phyloP scores from a whole-genome alignment of 2,888 invertebrate species.

The Cecidostiba fungosa region DNA sequence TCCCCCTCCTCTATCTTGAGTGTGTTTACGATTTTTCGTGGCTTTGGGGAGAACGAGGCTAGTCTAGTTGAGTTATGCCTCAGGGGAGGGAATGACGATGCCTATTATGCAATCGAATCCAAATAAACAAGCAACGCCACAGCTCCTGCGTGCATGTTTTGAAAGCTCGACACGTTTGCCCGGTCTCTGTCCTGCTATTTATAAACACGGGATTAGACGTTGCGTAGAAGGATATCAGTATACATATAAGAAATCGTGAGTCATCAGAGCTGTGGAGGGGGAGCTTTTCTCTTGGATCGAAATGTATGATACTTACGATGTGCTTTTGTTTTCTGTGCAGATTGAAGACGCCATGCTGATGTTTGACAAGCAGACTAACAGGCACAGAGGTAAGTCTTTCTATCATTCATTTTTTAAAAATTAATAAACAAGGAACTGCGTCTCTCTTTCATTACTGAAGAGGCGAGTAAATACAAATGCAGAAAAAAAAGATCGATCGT shows the following conservation, averaged over 20 bases:
- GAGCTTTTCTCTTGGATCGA: neutral
- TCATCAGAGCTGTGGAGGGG: neutral
- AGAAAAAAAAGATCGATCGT: neutral
- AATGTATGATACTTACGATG: conserved; percentile 24
- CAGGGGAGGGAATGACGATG: conserved; percentile 29
- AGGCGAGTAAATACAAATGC: neutral
- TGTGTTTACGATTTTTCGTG: conserved; percentile 68
- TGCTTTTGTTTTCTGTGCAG: conserved; percentile 86
- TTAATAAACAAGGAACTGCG: neutral
- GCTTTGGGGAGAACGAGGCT: conserved; percentile 51
- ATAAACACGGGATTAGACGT: conserved; percentile 33
- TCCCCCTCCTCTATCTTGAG: conserved; percentile 27
- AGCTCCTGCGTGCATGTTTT: neutral
- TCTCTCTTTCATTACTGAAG: neutral
- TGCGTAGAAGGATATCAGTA: neutral
- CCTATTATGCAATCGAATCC: conserved; percentile 63
- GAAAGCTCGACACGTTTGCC: conserved; percentile 4
- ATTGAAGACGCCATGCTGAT: conserved; percentile 99
- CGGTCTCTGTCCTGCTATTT: conserved; percentile 16
- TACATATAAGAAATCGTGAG: neutral
- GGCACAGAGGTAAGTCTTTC: conserved; percentile 96
- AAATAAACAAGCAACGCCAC: conserved; percentile 62
- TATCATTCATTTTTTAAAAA: conserved; percentile 1
- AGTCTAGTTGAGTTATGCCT: conserved; percentile 50
- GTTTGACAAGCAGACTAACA: conserved; percentile 99